phyloP scores from a whole-genome alignment of 2,888 invertebrate species.

The Apotomis capreana region DNA sequence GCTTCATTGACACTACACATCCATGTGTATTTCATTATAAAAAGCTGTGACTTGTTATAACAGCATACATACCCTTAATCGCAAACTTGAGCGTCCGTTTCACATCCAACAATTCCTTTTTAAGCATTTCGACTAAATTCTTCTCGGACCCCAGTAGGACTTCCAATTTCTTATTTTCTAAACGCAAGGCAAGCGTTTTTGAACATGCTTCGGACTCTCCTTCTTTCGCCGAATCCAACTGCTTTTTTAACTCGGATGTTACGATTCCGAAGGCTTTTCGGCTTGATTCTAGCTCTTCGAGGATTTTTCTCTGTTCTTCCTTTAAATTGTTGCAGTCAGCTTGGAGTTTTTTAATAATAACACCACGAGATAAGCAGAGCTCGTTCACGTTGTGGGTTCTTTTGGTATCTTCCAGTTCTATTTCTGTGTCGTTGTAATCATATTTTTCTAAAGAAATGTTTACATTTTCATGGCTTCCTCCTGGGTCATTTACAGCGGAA shows the following conservation, averaged over 20 bases:
- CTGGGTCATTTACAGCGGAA: conserved; percentile 41
- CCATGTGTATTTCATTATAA: too few relatives aligned
- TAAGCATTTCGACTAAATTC: conserved; percentile 60
- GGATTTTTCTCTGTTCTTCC: conserved; percentile 56
- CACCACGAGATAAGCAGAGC: conserved; percentile 22
- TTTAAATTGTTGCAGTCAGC: conserved; percentile 58
- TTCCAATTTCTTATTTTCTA: conserved; percentile 72
- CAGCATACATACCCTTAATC: conserved; percentile 53
- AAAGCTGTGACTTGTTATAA: too few relatives aligned
- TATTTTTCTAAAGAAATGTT: conserved; percentile 60
- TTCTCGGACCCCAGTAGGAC: conserved; percentile 63
- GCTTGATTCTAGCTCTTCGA: conserved; percentile 52
- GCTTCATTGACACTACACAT: neutral
- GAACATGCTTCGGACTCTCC: conserved; percentile 60
- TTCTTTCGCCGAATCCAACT: conserved; percentile 58
- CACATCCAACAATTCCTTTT: conserved; percentile 63
- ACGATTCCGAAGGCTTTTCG: conserved; percentile 57
- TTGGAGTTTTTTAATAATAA: conserved; percentile 48
- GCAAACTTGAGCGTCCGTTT: conserved; percentile 63
- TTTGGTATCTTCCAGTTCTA: conserved; percentile 67
- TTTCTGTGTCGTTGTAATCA: conserved; percentile 59
- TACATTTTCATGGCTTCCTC: conserved; percentile 45
- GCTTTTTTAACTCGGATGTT: conserved; percentile 64
- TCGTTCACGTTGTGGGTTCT: conserved; percentile 49
- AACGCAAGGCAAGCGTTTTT: conserved; percentile 57